phyloP scores from a whole-genome alignment of 92 coral and sea anemone genomes.

The Phenganax marumi region DNA sequence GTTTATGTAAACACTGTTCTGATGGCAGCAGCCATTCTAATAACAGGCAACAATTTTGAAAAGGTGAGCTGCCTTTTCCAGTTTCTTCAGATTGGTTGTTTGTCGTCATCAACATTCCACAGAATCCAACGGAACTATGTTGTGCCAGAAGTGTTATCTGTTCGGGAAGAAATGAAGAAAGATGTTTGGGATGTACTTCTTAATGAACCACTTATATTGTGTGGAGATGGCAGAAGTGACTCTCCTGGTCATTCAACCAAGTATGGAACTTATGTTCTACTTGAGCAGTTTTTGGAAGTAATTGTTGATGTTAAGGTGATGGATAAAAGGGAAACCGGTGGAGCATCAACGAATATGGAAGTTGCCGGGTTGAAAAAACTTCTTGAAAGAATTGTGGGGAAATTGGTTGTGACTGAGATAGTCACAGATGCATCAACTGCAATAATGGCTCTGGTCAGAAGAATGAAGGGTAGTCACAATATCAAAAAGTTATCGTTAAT shows the following conservation, averaged over 20 bases:
- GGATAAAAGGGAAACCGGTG: slow-evolving; percentile 52
- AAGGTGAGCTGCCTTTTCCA: slow-evolving; percentile 36
- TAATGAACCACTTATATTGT: no score
- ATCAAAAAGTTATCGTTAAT: no score
- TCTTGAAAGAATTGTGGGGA: slow-evolving; percentile 42
- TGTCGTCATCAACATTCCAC: slow-evolving; percentile 40
- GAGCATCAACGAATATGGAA: slow-evolving; percentile 49
- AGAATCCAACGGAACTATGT: slow-evolving; percentile 43
- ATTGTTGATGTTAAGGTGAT: slow-evolving; percentile 49
- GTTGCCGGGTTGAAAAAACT: slow-evolving; percentile 46
- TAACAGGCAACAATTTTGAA: slow-evolving; percentile 54
- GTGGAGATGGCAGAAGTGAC: no score
- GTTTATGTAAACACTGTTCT: slow-evolving; percentile 31
- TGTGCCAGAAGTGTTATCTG: slow-evolving; percentile 31
- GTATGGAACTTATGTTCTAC: slow-evolving; percentile 30
- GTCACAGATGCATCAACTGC: slow-evolving; percentile 51
- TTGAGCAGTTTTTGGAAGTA: slow-evolving; percentile 46
- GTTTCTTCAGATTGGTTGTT: slow-evolving; percentile 25
- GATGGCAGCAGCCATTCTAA: slow-evolving; percentile 36
- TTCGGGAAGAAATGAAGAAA: slow-evolving; percentile 49
- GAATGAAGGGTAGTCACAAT: slow-evolving; percentile 43
- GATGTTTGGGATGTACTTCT: not conserved
- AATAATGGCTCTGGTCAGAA: slow-evolving; percentile 57
- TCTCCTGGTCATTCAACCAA: no score
- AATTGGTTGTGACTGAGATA: slow-evolving; percentile 40